phyloP scores from a whole-genome alignment of 2,888 invertebrate species.

The Agrypnus murinus region DNA sequence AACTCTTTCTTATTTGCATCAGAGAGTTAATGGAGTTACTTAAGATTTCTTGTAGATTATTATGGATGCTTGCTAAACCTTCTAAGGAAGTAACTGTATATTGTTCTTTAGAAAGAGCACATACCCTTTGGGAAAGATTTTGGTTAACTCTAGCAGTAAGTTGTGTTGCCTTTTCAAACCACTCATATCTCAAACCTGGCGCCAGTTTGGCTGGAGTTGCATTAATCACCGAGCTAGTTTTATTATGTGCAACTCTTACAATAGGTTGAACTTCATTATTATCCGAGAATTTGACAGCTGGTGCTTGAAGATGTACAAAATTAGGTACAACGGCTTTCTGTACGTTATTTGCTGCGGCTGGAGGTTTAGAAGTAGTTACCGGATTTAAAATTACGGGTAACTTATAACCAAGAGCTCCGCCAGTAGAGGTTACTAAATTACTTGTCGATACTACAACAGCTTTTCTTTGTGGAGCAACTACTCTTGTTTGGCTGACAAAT shows the following conservation, averaged over 20 bases:
- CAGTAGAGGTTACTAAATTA: neutral
- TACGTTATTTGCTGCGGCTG: neutral
- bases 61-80: slow-evolving; percentile 74
- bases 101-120: slow-evolving; percentile 73
- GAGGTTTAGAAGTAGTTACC: neutral
- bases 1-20: slow-evolving; percentile 74
- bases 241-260: slow-evolving; percentile 5
- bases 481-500: slow-evolving; percentile 16
- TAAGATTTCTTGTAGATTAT: slow-evolving; percentile 74
- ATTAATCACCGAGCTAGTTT: slow-evolving; percentile 7
- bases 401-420: slow-evolving; percentile 6
- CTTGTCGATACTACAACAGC: neutral
- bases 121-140: slow-evolving; percentile 73
- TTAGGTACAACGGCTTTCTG: neutral
- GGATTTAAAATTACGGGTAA: slow-evolving; percentile 18
- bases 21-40: slow-evolving; percentile 74
- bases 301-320: neutral
- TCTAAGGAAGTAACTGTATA: slow-evolving; percentile 71
- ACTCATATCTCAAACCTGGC: slow-evolving; percentile 69
- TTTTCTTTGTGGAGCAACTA: neutral
- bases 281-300: neutral
- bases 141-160: slow-evolving; percentile 76
- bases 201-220: slow-evolving; percentile 37
- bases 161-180: slow-evolving; percentile 76
- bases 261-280: neutral